Evolutionary conservation across 2,888 invertebrate species (phyloP), one percentile per base, ranked within the genome.

Genomic region (Melitaea athalia): DNA sequence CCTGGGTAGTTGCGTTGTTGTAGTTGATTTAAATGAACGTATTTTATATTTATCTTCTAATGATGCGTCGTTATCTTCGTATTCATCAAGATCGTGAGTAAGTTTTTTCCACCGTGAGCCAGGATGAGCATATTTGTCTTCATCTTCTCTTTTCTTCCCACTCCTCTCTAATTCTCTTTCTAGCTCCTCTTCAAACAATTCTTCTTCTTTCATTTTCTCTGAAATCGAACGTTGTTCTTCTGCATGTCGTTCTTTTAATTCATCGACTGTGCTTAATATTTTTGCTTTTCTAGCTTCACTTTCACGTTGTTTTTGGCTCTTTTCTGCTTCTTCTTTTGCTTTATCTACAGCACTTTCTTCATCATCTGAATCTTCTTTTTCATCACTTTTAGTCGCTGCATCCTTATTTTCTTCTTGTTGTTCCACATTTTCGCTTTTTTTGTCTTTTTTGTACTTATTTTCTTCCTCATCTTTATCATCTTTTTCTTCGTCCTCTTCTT

Each of bases 191-290:
- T 83, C 79, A n/a, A 79, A 79, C 63, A 87, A 78, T 76, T 89
- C 89, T 74, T 92, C 91, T 77, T 88, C 88, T 76, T 87, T 89
- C 0, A 80, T 74, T 76, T 84, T 89, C 69, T 91, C 89, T 12
- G 85, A 82, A 76, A 91, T 85, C 3, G 75, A 73, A 74, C 82
- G 82, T 72, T 91, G 90, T 78, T 92, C 92, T 72, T 82, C 75
- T 14, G 83, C 86, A 68, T 92, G 92, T 17, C 89, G 81, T 68
- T 81, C 78, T 79, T 91, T 92, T 14, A 92, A 75, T 53, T 88
- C 86, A 67, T 92, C 92, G 6, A 92, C 91, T 66, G 84, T 83
- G 15, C 82, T 82, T 50, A 92, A 77, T 71, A 92, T 86, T 67
- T 80, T 83, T 5, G 85, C 81, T 75, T 91, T 91, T 68, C 81